Conservation (phyloP, 2,113 vertebrate species). For the Anoplopoma fimbria region DNA sequence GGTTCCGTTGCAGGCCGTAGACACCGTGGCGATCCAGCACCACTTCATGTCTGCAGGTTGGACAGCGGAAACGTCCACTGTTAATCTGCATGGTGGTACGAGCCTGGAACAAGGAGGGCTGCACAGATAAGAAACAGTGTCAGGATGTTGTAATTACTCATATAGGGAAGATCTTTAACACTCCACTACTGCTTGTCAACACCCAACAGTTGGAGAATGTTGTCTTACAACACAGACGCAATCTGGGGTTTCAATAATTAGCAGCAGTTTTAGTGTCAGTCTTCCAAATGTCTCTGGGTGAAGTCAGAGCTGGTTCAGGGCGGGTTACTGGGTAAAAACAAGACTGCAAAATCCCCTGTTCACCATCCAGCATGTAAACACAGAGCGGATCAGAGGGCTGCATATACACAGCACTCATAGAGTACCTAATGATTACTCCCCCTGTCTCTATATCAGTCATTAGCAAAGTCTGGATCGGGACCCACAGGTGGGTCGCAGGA, state of each 20-base stretch:
- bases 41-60: constrained; percentile 83
- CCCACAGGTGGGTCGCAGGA: background rate
- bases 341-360: background rate
- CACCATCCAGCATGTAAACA: constrained; percentile 6
- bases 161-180: no score
- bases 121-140: background rate
- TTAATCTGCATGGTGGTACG: constrained; percentile 77
- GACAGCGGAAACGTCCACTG: constrained; percentile 73
- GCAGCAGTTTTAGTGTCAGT: background rate
- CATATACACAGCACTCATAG: background rate
- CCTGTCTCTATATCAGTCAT: background rate
- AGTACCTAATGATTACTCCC: background rate
- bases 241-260: constrained; percentile 38
- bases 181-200: background rate
- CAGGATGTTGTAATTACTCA: background rate
- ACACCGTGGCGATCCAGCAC: constrained; percentile 87
- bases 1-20: constrained; percentile 85
- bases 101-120: constrained; percentile 84
- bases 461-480: background rate
- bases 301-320: constrained; percentile 34
- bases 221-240: constrained; percentile 23
- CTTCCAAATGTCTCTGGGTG: constrained; percentile 15
- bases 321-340: background rate
- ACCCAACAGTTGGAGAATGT: background rate
- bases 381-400: background rate